phyloP scores from a whole-genome alignment of 2,113 vertebrate genomes.

The Takifugu bimaculatus region DNA sequence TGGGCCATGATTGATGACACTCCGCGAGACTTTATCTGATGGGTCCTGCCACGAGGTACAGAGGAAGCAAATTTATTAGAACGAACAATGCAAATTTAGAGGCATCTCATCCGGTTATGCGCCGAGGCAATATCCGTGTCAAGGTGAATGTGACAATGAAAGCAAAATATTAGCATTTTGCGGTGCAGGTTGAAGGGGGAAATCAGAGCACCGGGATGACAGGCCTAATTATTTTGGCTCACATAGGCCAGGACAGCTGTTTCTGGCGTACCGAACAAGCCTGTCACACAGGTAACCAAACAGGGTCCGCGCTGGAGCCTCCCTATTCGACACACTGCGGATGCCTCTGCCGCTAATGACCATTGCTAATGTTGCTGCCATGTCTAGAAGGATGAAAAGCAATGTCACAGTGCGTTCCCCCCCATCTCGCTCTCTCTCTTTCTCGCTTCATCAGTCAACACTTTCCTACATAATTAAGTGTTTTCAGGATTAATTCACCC shows the following conservation, averaged over 20 bases:
- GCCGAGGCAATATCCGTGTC: constrained; percentile 99
- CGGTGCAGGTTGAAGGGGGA: constrained; percentile 96
- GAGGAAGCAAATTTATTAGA: constrained; percentile 99
- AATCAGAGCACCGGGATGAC: constrained; percentile 98
- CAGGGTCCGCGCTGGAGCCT: constrained; percentile 90
- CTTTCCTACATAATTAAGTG: constrained; percentile 94
- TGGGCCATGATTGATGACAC: constrained; percentile 97
- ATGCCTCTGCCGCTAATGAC: constrained; percentile 98
- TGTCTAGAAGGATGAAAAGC: constrained; percentile 78
- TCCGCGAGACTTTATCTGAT: constrained; percentile 99
- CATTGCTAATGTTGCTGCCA: constrained; percentile 98
- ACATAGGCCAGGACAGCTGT: constrained; percentile 99
- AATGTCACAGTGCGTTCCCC: constrained; percentile 82
- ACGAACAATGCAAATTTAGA: constrained; percentile 99
- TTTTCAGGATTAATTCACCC: constrained; percentile 91
- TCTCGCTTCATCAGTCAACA: constrained; percentile 85
- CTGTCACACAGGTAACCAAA: constrained; percentile 99
- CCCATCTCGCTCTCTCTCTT: constrained; percentile 44
- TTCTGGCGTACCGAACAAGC: constrained; percentile 99
- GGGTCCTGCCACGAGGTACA: constrained; percentile 90
- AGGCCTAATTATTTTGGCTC: constrained; percentile 99
- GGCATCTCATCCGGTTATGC: constrained; percentile 99
- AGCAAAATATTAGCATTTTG: constrained; percentile 99
- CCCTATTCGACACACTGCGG: constrained; percentile 86
- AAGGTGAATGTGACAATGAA: constrained; percentile 99